These are phyloP conservation scores for Dipodomys spectabilis DNA, from an alignment of 2,113 vertebrate species.

Conservation along the genomic window DNA sequence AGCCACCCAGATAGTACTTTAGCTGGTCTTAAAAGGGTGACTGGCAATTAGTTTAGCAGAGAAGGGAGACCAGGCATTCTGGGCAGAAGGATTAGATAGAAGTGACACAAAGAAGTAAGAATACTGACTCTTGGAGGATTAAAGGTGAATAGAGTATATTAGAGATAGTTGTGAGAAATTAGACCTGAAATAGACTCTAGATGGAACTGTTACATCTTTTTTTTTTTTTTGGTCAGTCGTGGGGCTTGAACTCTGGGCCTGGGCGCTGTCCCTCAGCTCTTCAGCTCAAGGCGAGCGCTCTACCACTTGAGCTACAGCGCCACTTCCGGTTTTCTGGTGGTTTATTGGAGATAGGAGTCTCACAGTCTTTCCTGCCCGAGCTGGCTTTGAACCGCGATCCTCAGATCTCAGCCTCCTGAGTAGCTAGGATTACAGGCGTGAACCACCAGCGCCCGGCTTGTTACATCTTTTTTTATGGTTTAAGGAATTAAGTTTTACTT, in stretches of 20 bases:
- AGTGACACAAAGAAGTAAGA: background rate
- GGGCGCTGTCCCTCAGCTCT: too few relatives aligned
- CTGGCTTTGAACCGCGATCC: too few relatives aligned
- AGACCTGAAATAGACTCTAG: background rate
- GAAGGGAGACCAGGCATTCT: background rate
- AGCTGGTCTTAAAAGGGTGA: background rate
- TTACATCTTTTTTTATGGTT: background rate
- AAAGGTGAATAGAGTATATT: background rate
- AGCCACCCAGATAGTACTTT: background rate
- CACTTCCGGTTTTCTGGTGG: too few relatives aligned
- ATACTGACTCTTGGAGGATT: background rate
- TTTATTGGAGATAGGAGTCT: too few relatives aligned
- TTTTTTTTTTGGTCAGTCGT: background rate
- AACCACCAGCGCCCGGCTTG: too few relatives aligned
- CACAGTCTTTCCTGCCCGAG: too few relatives aligned
- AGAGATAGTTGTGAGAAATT: background rate
- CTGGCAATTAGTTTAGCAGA: background rate
- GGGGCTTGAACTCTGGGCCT: too few relatives aligned
- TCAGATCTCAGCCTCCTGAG: too few relatives aligned
- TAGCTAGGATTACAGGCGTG: too few relatives aligned
- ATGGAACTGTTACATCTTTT: background rate
- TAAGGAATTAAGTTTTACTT: conserved; percentile 21
- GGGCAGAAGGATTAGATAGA: background rate
- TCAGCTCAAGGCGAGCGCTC: too few relatives aligned
- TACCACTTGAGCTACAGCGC: too few relatives aligned